Evolutionary conservation across 2,797 vertebrate species (phyloP).

Genomic region (Lerista edwardsae): DNA sequence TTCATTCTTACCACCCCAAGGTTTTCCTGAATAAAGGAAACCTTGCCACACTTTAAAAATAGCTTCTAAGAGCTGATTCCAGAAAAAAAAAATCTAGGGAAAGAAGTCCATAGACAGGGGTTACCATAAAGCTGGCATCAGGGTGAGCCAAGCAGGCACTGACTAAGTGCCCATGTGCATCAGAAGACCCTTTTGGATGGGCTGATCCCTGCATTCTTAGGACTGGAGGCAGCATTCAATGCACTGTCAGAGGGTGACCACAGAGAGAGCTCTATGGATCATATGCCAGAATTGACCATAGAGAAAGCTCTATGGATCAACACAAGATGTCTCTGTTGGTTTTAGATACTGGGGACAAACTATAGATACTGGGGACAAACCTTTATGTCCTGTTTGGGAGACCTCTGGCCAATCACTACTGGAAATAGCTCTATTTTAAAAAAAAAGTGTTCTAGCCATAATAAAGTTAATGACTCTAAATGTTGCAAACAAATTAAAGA

Average conservation of each 20-base stretch:
- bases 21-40: neutral
- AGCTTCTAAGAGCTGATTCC: neutral
- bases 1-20: neutral
- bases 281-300: neutral
- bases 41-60: neutral
- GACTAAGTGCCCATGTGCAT: neutral
- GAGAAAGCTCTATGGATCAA: too few relatives aligned
- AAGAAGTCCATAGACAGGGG: neutral
- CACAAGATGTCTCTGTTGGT: neutral
- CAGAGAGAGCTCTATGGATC: too few relatives aligned
- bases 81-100: neutral
- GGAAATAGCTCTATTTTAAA: neutral
- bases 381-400: neutral
- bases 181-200: too few relatives aligned
- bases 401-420: neutral
- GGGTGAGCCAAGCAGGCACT: too few relatives aligned
- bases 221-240: too few relatives aligned
- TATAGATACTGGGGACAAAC: neutral
- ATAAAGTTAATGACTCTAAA: neutral
- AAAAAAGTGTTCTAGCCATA: neutral
- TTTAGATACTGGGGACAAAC: neutral
- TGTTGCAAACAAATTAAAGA: neutral
- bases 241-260: too few relatives aligned
- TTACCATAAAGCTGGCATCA: too few relatives aligned
- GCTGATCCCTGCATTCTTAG: too few relatives aligned